These are phyloP conservation scores for Meteorus colon DNA, from an alignment of 2,888 invertebrate genomes.

Conservation along the genomic window DNA sequence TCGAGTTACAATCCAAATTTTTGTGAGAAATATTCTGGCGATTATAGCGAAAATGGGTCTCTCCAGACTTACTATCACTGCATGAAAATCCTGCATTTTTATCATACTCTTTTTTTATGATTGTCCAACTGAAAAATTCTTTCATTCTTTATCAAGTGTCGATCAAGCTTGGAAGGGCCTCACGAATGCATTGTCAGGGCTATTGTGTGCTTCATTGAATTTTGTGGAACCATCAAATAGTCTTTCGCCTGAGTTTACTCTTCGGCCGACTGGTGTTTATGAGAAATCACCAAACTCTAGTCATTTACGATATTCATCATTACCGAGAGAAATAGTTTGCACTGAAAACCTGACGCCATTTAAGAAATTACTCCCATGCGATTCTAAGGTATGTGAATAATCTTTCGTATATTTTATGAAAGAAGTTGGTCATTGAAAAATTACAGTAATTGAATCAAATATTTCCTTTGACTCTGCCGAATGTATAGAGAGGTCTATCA, in stretches of 20 bases:
- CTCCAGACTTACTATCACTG: neutral
- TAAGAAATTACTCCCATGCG: constrained; percentile 97
- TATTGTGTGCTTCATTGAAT: constrained; percentile 97
- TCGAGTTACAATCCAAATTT: too few species aligned
- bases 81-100: constrained; percentile 16
- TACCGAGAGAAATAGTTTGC: constrained; percentile 97
- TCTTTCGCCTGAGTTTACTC: constrained; percentile 87
- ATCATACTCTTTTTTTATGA: too few species aligned
- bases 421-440: too few species aligned
- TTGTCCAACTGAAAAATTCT: too few species aligned
- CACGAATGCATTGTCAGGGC: constrained; percentile 92
- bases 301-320: constrained; percentile 86
- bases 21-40: neutral
- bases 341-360: constrained; percentile 99
- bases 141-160: constrained; percentile 74
- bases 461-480: constrained; percentile 43
- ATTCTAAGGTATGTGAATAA: constrained; percentile 78
- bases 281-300: constrained; percentile 72
- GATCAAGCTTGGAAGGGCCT: constrained; percentile 91
- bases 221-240: constrained; percentile 92
- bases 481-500: constrained; percentile 83
- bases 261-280: constrained; percentile 83
- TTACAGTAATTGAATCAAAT: neutral
- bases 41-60: neutral
- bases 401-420: neutral